Conservation (phyloP, 2,113 vertebrate genomes). For the Butastur rufipennis region DNA sequence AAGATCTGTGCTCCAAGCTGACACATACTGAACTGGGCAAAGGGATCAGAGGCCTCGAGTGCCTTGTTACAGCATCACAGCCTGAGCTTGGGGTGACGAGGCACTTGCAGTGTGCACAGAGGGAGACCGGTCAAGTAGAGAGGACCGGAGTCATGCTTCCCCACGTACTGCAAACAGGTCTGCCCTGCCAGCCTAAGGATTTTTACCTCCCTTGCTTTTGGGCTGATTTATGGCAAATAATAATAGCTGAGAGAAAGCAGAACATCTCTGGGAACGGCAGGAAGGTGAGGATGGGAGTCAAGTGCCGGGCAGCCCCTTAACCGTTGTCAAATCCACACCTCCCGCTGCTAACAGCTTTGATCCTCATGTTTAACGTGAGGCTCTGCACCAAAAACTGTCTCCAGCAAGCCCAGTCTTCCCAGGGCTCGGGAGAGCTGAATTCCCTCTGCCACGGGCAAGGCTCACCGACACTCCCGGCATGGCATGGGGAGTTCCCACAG, state of each 20-base stretch:
- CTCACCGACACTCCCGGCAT: accelerated
- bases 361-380: background rate
- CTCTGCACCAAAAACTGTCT: constrained; percentile 17
- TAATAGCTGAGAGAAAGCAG: background rate
- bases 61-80: accelerated
- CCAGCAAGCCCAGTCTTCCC: background rate
- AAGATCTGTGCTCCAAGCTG: background rate
- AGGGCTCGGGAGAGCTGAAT: background rate
- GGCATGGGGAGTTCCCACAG: background rate
- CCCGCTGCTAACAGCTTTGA: background rate
- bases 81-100: background rate
- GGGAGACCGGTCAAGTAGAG: background rate
- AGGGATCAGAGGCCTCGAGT: background rate
- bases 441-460: background rate
- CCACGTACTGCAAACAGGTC: background rate
- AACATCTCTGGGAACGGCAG: accelerated
- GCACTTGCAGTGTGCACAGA: background rate
- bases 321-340: accelerated
- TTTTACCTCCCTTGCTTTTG: background rate
- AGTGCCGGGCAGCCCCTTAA: background rate
- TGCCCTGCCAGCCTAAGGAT: background rate
- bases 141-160: background rate
- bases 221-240: accelerated
- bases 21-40: background rate
- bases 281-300: background rate